phyloP scores from a whole-genome alignment of 1,140 invertebrate species.

The Episyrphus balteatus region DNA sequence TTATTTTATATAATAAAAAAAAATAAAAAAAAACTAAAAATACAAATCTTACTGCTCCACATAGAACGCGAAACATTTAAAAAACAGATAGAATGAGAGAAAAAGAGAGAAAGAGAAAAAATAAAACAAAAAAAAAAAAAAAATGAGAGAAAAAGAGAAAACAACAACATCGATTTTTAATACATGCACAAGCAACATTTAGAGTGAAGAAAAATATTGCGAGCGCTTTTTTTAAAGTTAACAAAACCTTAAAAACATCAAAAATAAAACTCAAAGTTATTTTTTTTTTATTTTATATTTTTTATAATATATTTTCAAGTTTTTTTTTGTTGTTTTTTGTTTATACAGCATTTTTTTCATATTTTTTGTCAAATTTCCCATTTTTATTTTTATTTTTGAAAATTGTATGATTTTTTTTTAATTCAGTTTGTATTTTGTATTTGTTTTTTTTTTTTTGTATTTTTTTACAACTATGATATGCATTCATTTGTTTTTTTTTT shows the following conservation, averaged over 20 bases:
- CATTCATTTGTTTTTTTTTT: conserved; percentile 56
- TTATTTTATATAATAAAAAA: too few relatives aligned
- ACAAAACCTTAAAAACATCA: too few relatives aligned
- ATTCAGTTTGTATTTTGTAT: conserved; percentile 1
- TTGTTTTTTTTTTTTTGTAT: conserved; percentile 23
- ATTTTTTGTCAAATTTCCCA: conserved; percentile 5
- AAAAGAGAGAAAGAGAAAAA: background rate
- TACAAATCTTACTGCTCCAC: too few relatives aligned
- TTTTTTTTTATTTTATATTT: conserved; percentile 7
- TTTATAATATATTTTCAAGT: conserved; percentile 7
- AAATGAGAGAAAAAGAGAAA: background rate
- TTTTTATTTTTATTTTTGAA: conserved; percentile 37
- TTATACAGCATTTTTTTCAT: conserved; percentile 46
- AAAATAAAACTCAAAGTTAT: background rate
- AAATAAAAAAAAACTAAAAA: too few relatives aligned
- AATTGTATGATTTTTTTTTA: conserved; percentile 39
- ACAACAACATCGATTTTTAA: background rate
- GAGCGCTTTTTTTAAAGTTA: background rate
- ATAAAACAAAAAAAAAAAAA: too few relatives aligned
- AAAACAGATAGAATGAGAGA: background rate
- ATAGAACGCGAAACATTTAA: too few relatives aligned
- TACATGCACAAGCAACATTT: background rate
- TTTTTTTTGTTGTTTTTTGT: conserved; percentile 17
- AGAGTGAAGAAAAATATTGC: conserved; percentile 19
- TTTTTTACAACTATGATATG: conserved; percentile 76